Evolutionary conservation across 1,140 invertebrate species (phyloP), one percentile per base, ranked within the genome.

Genomic region (Pachyrhynchus sulphureomaculatus): DNA sequence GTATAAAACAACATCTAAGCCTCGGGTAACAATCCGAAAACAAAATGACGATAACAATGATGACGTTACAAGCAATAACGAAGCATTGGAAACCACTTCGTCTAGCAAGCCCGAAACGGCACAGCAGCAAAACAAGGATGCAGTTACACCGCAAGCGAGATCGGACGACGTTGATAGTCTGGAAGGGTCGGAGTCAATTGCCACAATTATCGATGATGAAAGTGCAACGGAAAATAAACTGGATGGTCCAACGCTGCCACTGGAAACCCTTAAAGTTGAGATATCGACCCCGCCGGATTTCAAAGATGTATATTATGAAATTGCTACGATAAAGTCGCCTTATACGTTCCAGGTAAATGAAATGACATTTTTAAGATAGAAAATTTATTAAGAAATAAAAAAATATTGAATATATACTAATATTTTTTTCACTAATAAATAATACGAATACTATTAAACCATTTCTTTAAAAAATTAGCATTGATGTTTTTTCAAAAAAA

Each of bases 291-390:
- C 90, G 0, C 85, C 88, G 23, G 88, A 91, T 72, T 91, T 92
- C 65, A 85, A 84, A 69, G 89, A 92, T 75, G 83, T 88, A 41
- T 92, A 92, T 63, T 92, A 90, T 72, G 88, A 94, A 80, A 90
- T 94, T 60, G 91, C 91, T 4, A 94, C 92, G 0, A 90, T 94
- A 53, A 92, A 91, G 73, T 92, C 90, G 42, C 91, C 92, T 0
- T 93, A 92, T 70, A 87, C 89, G 18, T 94, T 93, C 77, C 89
- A 93, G 83, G 90, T 92, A 78, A 65, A 9, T 9, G 1, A 29
- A 29, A 29, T 8, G 10, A 24, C 12, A 9, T 42, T 13, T 6
- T 5, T 9, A 37, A 37, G 34, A 13, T 37, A n/a, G n/a, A 9
- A 37, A 12, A 6, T 32, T 32, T 32, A 6, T 32, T 6, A 6